Evolutionary conservation across 1,140 invertebrate genomes (phyloP), one percentile per base, ranked within the genome.

Genomic region (Drosophila tristis): DNA sequence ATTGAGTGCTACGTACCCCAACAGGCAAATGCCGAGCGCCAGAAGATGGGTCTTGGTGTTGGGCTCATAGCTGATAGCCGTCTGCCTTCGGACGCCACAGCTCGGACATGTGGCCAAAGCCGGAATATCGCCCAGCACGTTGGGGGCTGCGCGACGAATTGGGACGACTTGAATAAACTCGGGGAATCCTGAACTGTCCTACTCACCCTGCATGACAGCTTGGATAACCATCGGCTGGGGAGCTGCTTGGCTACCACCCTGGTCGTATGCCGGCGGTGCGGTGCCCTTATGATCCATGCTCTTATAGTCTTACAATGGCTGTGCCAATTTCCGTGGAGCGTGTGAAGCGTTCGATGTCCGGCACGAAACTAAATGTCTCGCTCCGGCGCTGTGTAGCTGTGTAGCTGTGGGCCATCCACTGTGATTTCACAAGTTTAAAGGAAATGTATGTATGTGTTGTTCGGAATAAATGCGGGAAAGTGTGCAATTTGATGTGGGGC

Each of bases 1-100:
- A 39, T 39, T 39, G 35, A 13, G 11, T 5, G 4, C 11, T 26
- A 70, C 81, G 89, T 91, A 95, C 94, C 92, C 93, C 13, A 94
- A 42, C 11, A 94, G 0, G 74, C 94, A 95, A 2, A 94, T 84
- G 2, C 94, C 13, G 7, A 94, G 58, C 0, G 94, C 94, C 47
- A 95, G 90, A 0, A 95, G 43, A 76, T 95, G 95, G 4, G 95
- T 95, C 82, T 93, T 95, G 2, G 92, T 93, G 8, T 90, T 93
- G 0, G 94, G 63, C 78, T 93, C 92, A 5, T 63, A 61, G 0
- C 23, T 56, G 9, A 85, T 61, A 1, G 15, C 59, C 13, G 77
- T 78, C 8, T 64, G 2, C 26, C 55, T 25, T 1, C 78, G 81
- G 4, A 44, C 45, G 43, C 73, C 48, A 39, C 81, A 86, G 13